Evolutionary conservation across 2,888 invertebrate genomes (phyloP).

Genomic region (Eilema griseolum): DNA sequence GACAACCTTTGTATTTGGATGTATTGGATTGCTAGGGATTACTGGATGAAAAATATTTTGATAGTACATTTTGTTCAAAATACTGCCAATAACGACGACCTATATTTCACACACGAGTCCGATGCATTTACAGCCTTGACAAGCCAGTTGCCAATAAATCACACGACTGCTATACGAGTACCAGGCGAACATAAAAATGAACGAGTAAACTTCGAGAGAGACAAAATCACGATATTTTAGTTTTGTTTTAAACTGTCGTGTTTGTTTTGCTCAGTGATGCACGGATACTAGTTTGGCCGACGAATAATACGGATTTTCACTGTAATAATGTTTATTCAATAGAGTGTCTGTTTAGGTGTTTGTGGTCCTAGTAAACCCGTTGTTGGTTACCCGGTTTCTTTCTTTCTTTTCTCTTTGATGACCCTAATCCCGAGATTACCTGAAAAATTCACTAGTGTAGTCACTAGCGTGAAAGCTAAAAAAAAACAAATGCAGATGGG

Average conservation of each 20-base stretch:
- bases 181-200: slow-evolving; percentile 17
- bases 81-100: slow-evolving; percentile 1
- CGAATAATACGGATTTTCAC: background rate
- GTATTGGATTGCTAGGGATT: no score
- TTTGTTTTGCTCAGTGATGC: background rate
- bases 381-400: no score
- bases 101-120: background rate
- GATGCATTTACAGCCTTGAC: slow-evolving; percentile 12
- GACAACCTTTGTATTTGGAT: no score
- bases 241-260: background rate
- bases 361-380: no score
- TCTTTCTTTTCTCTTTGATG: no score
- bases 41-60: no score
- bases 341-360: no score
- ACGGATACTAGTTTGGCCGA: background rate
- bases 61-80: background rate
- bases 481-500: no score
- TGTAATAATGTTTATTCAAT: background rate
- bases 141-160: slow-evolving; percentile 17
- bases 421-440: no score
- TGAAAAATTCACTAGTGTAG: no score
- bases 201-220: background rate
- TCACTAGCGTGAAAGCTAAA: no score
- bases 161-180: background rate
- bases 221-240: slow-evolving; percentile 9